These are phyloP conservation scores for Sycophila texana DNA, from an alignment of 2,888 invertebrate genomes.

Conservation along the genomic window DNA sequence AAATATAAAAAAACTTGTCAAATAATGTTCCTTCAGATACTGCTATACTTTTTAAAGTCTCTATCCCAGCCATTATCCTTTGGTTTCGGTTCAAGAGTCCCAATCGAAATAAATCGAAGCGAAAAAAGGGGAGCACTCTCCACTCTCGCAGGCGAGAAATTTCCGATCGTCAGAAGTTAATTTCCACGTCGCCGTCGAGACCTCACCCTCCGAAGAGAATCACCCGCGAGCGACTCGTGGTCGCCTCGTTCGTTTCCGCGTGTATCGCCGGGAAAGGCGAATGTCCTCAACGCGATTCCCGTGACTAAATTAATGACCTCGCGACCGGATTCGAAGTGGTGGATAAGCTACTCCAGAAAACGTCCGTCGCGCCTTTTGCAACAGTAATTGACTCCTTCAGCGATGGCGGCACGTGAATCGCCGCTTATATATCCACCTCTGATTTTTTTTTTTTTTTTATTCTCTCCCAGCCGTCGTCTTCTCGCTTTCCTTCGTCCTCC, in stretches of 20 bases:
- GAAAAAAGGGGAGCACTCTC: not conserved
- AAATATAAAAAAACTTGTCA: too few species aligned
- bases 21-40: too few species aligned
- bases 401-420: not conserved
- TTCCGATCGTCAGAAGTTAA: not conserved
- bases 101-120: too few species aligned
- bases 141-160: not conserved
- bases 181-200: not conserved
- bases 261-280: constrained; percentile 18
- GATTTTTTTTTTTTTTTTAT: constrained; percentile 52
- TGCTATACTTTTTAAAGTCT: too few species aligned
- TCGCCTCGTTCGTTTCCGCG: not conserved
- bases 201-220: too few species aligned
- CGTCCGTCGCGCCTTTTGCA: not conserved
- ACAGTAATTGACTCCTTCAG: constrained; percentile 41
- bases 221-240: too few species aligned
- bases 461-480: constrained; percentile 54
- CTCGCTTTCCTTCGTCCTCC: constrained; percentile 56
- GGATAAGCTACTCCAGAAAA: not conserved
- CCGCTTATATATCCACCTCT: constrained; percentile 31
- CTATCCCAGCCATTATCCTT: too few species aligned
- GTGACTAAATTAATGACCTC: constrained; percentile 33
- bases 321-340: constrained; percentile 6
- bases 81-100: too few species aligned
- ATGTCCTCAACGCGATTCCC: constrained; percentile 3